These are phyloP conservation scores for Doryteuthis pealeii DNA, from an alignment of 1,140 invertebrate genomes.

Conservation along the genomic window DNA sequence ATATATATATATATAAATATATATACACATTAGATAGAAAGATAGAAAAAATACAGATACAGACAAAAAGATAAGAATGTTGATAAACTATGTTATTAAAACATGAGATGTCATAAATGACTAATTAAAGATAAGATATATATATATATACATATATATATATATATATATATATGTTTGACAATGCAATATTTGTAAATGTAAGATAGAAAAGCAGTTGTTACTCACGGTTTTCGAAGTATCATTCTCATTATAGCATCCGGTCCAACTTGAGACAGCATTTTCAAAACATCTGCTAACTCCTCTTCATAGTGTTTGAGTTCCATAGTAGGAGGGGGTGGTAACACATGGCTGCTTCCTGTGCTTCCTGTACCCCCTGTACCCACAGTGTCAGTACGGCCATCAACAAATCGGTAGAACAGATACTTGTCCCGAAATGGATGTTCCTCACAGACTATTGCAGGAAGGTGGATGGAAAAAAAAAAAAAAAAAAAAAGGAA, in stretches of 20 bases:
- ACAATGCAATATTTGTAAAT: too few species aligned
- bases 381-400: not conserved
- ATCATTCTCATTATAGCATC: slow-evolving; percentile 81
- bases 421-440: slow-evolving; percentile 83
- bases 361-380: not conserved
- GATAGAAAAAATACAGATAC: too few species aligned
- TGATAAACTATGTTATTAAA: too few species aligned
- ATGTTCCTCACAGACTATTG: slow-evolving; percentile 74
- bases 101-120: too few species aligned
- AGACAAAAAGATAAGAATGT: too few species aligned
- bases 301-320: slow-evolving; percentile 62
- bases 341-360: not conserved
- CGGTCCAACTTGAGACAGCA: slow-evolving; percentile 70
- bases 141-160: too few species aligned
- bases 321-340: slow-evolving; percentile 32
- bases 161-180: too few species aligned
- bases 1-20: too few species aligned
- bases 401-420: slow-evolving; percentile 76
- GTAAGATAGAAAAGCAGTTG: too few species aligned
- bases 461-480: slow-evolving; percentile 9
- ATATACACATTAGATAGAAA: too few species aligned
- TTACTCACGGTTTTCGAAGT: slow-evolving; percentile 77
- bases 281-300: slow-evolving; percentile 69
- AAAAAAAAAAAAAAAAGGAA: slow-evolving; percentile 3
- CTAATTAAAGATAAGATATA: too few species aligned